Percentiles rank a stretch among this genome's conserved stretches.
These are phyloP conservation scores for Stomorhina lunata DNA, from an alignment of 2,888 invertebrate genomes.

Conservation along the genomic window DNA sequence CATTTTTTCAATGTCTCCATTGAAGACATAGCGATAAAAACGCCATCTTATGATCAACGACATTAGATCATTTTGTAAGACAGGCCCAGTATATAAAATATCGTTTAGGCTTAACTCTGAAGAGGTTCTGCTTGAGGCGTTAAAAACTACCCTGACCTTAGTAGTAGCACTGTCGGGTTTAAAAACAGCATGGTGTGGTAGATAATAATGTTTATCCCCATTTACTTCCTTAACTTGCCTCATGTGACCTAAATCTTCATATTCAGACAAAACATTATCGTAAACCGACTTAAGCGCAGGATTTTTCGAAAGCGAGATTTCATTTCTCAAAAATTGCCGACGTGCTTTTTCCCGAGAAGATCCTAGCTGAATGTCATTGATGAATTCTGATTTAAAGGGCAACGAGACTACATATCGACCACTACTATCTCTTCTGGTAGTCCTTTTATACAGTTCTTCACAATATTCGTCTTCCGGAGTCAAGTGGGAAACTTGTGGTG, in stretches of 20 bases:
- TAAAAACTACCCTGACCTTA: too few relatives aligned
- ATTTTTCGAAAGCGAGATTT: background rate
- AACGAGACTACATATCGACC: background rate
- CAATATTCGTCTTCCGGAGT: slow-evolving; percentile 6
- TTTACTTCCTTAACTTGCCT: background rate
- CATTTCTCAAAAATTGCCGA: background rate
- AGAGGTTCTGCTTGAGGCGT: background rate
- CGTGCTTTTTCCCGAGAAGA: background rate
- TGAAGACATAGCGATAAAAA: background rate
- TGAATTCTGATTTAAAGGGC: background rate
- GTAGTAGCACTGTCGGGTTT: too few relatives aligned
- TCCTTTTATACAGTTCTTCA: background rate
- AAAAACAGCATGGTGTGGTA: background rate
- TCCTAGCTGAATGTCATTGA: background rate
- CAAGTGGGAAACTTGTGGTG: background rate
- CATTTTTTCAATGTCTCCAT: background rate
- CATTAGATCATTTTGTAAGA: background rate
- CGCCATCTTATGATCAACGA: background rate
- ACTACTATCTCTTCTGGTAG: background rate
- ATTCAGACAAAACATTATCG: background rate
- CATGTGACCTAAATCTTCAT: background rate
- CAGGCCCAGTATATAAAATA: too few relatives aligned
- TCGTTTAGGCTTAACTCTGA: too few relatives aligned
- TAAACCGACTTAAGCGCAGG: background rate
- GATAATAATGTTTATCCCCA: background rate